phyloP scores from a whole-genome alignment of 37 sponge, comb jelly and placozoan genomes.

The Spongilla lacustris region DNA sequence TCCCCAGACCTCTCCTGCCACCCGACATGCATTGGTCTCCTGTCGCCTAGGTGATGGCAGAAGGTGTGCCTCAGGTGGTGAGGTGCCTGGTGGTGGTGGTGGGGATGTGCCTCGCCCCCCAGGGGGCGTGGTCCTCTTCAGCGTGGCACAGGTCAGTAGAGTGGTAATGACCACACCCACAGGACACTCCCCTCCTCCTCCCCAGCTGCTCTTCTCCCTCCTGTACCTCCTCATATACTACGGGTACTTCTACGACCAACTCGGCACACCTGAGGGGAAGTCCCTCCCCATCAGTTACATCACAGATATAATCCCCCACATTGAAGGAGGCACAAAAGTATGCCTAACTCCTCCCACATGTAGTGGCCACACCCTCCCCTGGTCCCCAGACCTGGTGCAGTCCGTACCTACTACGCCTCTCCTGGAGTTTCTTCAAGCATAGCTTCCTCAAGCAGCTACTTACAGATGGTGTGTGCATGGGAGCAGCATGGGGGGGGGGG shows the following conservation, averaged over 20 bases:
- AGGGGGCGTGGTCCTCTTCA: slow-evolving; percentile 67
- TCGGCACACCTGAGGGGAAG: not conserved
- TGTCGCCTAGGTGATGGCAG: slow-evolving; percentile 61
- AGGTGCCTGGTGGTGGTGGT: slow-evolving; percentile 48
- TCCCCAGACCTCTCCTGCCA: not conserved
- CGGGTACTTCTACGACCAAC: slow-evolving; percentile 51
- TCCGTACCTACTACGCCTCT: slow-evolving; percentile 21
- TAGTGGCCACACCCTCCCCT: not conserved
- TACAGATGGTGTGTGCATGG: slow-evolving; percentile 79
- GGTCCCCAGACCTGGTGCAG: slow-evolving; percentile 12
- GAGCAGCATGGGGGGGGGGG: no score
- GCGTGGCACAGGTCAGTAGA: slow-evolving; percentile 52
- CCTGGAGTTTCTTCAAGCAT: slow-evolving; percentile 89
- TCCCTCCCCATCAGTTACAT: slow-evolving; percentile 56
- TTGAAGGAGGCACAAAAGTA: slow-evolving; percentile 12
- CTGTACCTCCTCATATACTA: slow-evolving; percentile 65
- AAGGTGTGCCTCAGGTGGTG: slow-evolving; percentile 65
- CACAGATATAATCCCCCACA: slow-evolving; percentile 45
- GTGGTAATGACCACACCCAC: not conserved
- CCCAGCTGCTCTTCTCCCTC: slow-evolving; percentile 66
- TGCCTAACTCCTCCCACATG: not conserved
- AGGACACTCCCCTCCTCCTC: not conserved
- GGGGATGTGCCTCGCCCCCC: slow-evolving; percentile 41
- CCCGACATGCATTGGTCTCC: no score
- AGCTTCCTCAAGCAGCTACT: slow-evolving; percentile 92